phyloP scores from a whole-genome alignment of 1,140 invertebrate genomes.

The Trichonephila inaurata region DNA sequence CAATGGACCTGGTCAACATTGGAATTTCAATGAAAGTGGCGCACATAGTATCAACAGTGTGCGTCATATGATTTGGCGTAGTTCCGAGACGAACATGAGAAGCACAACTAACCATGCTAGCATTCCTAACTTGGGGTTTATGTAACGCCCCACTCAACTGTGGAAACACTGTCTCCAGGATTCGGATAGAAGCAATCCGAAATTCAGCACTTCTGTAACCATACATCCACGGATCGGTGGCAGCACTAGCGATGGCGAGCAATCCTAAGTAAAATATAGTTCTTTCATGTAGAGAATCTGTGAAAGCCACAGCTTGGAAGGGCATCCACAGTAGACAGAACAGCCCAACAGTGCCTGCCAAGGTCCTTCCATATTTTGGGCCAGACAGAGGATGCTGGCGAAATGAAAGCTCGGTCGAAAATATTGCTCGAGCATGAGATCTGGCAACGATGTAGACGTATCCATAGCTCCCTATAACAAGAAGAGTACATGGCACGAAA shows the following conservation, averaged over 20 bases:
- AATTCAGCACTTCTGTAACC: conserved; percentile 86
- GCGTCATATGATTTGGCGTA: conserved; percentile 44
- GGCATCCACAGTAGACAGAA: conserved; percentile 85
- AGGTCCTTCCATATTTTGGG: conserved; percentile 84
- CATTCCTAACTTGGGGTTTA: conserved; percentile 65
- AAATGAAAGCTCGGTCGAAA: conserved; percentile 85
- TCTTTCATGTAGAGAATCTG: conserved; percentile 80
- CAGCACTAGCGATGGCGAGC: conserved; percentile 84
- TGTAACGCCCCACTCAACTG: conserved; percentile 78
- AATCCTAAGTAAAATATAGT: conserved; percentile 83
- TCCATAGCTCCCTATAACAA: conserved; percentile 85
- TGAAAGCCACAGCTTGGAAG: conserved; percentile 84
- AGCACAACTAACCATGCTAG: conserved; percentile 80
- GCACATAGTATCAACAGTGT: conserved; percentile 45
- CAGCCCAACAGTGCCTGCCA: conserved; percentile 85
- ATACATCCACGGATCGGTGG: conserved; percentile 86
- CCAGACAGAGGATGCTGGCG: conserved; percentile 79
- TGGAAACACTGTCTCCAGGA: conserved; percentile 81
- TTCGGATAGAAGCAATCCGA: conserved; percentile 84
- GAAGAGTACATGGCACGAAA: conserved; percentile 83
- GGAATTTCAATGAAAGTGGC: conserved; percentile 68
- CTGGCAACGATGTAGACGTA: conserved; percentile 86
- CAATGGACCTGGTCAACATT: conserved; percentile 33
- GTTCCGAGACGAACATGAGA: conserved; percentile 79
- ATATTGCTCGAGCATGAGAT: conserved; percentile 85